phyloP scores from a whole-genome alignment of 2,888 invertebrate genomes.

The Diabrotica balteata region DNA sequence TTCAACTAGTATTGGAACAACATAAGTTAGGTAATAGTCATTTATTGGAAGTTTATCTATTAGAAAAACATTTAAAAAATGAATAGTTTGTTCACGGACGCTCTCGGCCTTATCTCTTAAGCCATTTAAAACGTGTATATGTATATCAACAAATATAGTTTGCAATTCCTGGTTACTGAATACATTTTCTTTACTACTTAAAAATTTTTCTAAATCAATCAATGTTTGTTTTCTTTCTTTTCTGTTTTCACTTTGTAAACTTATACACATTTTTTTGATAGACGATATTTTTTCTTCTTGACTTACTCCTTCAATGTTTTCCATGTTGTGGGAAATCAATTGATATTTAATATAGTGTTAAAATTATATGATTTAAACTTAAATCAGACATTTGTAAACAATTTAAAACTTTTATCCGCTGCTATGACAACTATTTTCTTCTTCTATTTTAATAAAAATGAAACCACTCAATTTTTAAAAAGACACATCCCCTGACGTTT shows the following conservation, averaged over 20 bases:
- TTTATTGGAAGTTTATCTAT: slow-evolving; percentile 67
- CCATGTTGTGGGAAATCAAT: slow-evolving; percentile 16
- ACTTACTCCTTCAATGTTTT: slow-evolving; percentile 1
- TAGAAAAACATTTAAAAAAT: slow-evolving; percentile 65
- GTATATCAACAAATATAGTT: slow-evolving; percentile 58
- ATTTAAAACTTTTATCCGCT: slow-evolving; percentile 10
- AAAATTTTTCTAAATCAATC: slow-evolving; percentile 63
- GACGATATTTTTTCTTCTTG: slow-evolving; percentile 34
- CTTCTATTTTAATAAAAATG: neutral
- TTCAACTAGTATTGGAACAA: slow-evolving; percentile 78
- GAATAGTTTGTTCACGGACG: slow-evolving; percentile 68
- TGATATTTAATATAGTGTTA: neutral
- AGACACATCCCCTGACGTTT: too few species aligned
- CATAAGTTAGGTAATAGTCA: slow-evolving; percentile 76
- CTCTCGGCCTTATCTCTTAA: slow-evolving; percentile 69
- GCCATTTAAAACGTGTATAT: slow-evolving; percentile 60
- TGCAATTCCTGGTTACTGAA: slow-evolving; percentile 57
- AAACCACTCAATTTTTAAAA: too few species aligned
- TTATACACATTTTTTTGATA: slow-evolving; percentile 50
- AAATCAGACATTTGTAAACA: slow-evolving; percentile 25
- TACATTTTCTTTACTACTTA: slow-evolving; percentile 57
- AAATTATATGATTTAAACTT: slow-evolving; percentile 5
- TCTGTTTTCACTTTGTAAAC: slow-evolving; percentile 69
- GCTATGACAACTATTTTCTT: slow-evolving; percentile 15
- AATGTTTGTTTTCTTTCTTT: slow-evolving; percentile 65